Evolutionary conservation across 2,797 vertebrate genomes (phyloP), one percentile per base, ranked within the genome.

Genomic region (Rallus crepitans): DNA sequence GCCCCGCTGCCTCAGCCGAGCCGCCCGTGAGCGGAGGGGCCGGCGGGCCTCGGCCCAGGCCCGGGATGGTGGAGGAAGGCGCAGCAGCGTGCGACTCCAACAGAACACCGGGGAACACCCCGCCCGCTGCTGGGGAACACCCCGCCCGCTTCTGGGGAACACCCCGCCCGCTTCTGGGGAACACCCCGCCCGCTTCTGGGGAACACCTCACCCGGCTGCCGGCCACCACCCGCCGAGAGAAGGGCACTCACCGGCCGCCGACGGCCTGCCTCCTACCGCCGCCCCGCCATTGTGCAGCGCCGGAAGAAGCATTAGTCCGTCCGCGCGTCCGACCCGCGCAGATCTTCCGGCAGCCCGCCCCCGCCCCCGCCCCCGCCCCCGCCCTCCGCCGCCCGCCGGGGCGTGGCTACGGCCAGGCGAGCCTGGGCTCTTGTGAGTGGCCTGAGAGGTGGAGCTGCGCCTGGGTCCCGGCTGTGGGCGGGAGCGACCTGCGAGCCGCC

Each of bases 301-400:
- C 89, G 91, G 91, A 96, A 96, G 6, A 65, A 1, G 2, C 33
- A 0, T 25, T 3, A 0, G 1, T 6, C 3, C 18, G 28, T 3
- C 47, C 6, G 37, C n/a, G 11, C 60, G 25, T 6, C 70, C 31
- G 20, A 15, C 3, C 0, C 16, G 11, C n/a, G 4, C 30, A 0
- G 0, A 2, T 30, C 59, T 93, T 91, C 87, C 81, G 90, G 72
- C 35, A 75, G 42, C 11, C 3, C 7, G 7, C 24, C 30, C 13
- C 68, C 89, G 33, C 77, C 85, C 48, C 68, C 89, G 33, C 77
- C 85, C 11, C 3, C 7, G 7, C 24, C 30, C 13, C 68, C 89
- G 33, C 77, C 85, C 48, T 3, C 5, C 39, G 11, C 15, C 2
- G 11, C 6, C n/a, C 27, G 21, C 30, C n/a, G 30, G 20, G 65